Evolutionary conservation across 2,888 invertebrate genomes (phyloP).

Genomic region (Quadroppia sp.): DNA sequence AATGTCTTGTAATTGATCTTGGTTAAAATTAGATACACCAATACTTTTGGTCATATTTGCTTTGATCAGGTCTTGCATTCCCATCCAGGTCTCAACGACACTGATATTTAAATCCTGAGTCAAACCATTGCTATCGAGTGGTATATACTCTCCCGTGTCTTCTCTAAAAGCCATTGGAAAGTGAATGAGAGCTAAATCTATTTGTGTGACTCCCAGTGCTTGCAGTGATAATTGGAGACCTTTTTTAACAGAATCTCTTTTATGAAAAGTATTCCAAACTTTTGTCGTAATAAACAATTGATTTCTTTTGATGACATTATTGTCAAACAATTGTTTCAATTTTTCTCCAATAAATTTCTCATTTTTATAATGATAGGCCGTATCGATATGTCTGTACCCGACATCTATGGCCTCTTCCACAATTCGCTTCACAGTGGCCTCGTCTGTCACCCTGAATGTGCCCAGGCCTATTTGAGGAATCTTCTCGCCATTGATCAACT

Average conservation of each 20-base stretch:
- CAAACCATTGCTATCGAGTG: background rate
- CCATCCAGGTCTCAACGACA: constrained; percentile 15
- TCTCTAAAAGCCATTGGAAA: constrained; percentile 34
- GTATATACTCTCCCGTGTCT: constrained; percentile 10
- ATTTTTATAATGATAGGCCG: constrained; percentile 37
- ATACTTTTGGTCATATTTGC: constrained; percentile 47
- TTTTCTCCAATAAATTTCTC: constrained; percentile 32
- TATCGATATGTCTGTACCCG: constrained; percentile 40
- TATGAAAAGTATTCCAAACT: constrained; percentile 34
- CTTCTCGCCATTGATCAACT: constrained; percentile 19
- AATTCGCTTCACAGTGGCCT: background rate
- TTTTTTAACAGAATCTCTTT: background rate
- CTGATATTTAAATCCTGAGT: background rate
- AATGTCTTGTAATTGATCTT: background rate
- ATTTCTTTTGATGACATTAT: constrained; percentile 21
- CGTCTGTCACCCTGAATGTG: background rate
- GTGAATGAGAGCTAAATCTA: constrained; percentile 35
- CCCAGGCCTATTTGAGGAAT: constrained; percentile 35
- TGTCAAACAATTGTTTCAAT: constrained; percentile 2
- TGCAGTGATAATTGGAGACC: background rate
- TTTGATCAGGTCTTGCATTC: constrained; percentile 50
- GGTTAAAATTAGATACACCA: constrained; percentile 15
- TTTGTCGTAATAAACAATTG: constrained; percentile 39
- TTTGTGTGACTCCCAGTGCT: background rate
- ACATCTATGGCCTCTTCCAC: constrained; percentile 18